Evolutionary conservation across 2,797 vertebrate genomes (phyloP).

Genomic region (Margarornis squamiger): DNA sequence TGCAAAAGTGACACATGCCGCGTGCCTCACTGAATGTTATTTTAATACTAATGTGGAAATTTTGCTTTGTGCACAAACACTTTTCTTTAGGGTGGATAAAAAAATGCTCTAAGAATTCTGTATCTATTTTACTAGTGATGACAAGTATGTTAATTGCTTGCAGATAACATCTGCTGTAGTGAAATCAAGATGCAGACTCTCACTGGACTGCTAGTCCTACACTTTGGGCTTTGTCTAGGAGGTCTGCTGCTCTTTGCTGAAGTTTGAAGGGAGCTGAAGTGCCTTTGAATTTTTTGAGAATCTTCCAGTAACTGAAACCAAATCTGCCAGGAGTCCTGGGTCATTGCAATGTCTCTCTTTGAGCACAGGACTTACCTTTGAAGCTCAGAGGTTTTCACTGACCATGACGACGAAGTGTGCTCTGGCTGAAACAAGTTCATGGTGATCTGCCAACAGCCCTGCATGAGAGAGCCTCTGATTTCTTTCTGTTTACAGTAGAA

Average conservation of each 20-base stretch:
- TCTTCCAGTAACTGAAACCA: slow-evolving; percentile 86
- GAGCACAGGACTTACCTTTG: slow-evolving; percentile 84
- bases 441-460: slow-evolving; percentile 76
- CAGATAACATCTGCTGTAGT: slow-evolving; percentile 86
- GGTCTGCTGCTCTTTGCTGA: slow-evolving; percentile 66
- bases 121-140: slow-evolving; percentile 79
- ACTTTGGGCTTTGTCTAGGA: slow-evolving; percentile 69
- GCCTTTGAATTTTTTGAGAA: slow-evolving; percentile 78
- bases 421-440: slow-evolving; percentile 79
- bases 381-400: slow-evolving; percentile 83
- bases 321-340: slow-evolving; percentile 83
- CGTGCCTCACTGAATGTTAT: slow-evolving; percentile 69
- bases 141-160: slow-evolving; percentile 87
- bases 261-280: slow-evolving; percentile 68
- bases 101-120: slow-evolving; percentile 60
- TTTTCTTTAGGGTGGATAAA: slow-evolving; percentile 72
- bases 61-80: slow-evolving; percentile 71
- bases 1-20: slow-evolving; percentile 44
- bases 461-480: slow-evolving; percentile 71
- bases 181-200: slow-evolving; percentile 79
- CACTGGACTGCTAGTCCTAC: slow-evolving; percentile 66
- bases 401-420: slow-evolving; percentile 85
- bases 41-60: slow-evolving; percentile 73
- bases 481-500: slow-evolving; percentile 77
- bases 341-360: slow-evolving; percentile 88